Conservation (phyloP, 2,888 invertebrate genomes). For the Drepana falcataria region DNA sequence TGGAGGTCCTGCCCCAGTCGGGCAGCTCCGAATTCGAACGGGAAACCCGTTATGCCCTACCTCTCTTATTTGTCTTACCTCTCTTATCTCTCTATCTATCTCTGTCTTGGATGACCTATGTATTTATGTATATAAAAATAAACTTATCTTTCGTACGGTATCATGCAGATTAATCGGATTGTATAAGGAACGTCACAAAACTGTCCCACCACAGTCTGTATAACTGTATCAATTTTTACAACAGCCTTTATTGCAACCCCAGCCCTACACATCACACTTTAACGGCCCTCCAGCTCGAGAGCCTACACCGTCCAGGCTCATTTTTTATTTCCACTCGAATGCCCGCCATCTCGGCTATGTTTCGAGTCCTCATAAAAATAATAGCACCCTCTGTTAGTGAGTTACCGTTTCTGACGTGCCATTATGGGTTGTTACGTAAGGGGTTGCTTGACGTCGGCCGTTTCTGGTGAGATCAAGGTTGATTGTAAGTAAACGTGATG, state of each 20-base stretch:
- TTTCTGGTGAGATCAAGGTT: constrained; percentile 13
- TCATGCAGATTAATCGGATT: too few relatives aligned
- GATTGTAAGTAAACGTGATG: neutral
- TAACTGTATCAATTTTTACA: neutral
- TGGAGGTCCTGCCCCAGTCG: too few relatives aligned
- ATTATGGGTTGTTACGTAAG: constrained; percentile 31
- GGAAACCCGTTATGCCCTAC: too few relatives aligned
- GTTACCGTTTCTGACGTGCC: constrained; percentile 29
- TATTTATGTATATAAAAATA: too few relatives aligned
- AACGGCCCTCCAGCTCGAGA: constrained; percentile 12
- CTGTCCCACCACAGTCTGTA: neutral
- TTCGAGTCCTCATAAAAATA: constrained; percentile 39
- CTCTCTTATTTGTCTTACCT: too few relatives aligned
- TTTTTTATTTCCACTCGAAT: constrained; percentile 33
- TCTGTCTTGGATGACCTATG: too few relatives aligned
- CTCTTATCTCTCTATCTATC: too few relatives aligned
- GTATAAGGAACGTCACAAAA: too few relatives aligned
- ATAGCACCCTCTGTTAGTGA: constrained; percentile 27
- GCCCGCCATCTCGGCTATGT: constrained; percentile 20
- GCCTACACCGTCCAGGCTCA: too few relatives aligned
- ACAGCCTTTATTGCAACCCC: neutral
- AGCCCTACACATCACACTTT: neutral
- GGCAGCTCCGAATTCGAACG: too few relatives aligned
- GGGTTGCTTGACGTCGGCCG: constrained; percentile 16
- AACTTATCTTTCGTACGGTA: too few relatives aligned